phyloP scores from a whole-genome alignment of 1,140 invertebrate genomes.

The Trialeurodes vaporariorum region DNA sequence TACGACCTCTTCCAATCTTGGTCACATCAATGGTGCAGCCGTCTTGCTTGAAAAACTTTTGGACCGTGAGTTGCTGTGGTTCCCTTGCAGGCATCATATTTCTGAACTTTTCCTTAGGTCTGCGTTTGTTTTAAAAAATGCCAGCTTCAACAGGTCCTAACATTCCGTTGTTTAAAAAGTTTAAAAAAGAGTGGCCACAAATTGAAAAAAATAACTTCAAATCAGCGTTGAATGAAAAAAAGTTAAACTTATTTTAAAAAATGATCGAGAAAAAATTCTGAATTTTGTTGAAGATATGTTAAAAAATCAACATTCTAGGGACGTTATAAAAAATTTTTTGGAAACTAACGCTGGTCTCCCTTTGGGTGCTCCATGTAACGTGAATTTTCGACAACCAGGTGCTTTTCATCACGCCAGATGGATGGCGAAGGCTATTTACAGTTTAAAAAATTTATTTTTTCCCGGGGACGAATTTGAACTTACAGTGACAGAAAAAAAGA shows the following conservation, averaged over 20 bases:
- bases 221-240: constrained; percentile 7
- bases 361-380: too few species aligned
- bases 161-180: constrained; percentile 16
- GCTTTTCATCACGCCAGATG: too few species aligned
- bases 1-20: constrained; percentile 30
- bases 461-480: too few species aligned
- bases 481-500: too few species aligned
- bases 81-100: constrained; percentile 16
- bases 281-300: constrained; percentile 13
- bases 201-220: constrained; percentile 22
- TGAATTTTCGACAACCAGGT: too few species aligned
- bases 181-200: constrained; percentile 13
- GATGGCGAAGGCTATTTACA: too few species aligned
- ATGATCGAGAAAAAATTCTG: constrained; percentile 7
- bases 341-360: too few species aligned
- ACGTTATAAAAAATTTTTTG: constrained; percentile 33
- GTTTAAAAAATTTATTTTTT: too few species aligned
- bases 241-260: constrained; percentile 8
- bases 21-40: constrained; percentile 22
- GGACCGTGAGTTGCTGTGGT: constrained; percentile 12
- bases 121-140: constrained; percentile 13
- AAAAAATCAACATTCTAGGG: constrained; percentile 13
- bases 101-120: constrained; percentile 9
- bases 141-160: constrained; percentile 13
- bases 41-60: constrained; percentile 15